phyloP scores from a whole-genome alignment of 1,140 invertebrate genomes.

The Neotoxoptera formosana region DNA sequence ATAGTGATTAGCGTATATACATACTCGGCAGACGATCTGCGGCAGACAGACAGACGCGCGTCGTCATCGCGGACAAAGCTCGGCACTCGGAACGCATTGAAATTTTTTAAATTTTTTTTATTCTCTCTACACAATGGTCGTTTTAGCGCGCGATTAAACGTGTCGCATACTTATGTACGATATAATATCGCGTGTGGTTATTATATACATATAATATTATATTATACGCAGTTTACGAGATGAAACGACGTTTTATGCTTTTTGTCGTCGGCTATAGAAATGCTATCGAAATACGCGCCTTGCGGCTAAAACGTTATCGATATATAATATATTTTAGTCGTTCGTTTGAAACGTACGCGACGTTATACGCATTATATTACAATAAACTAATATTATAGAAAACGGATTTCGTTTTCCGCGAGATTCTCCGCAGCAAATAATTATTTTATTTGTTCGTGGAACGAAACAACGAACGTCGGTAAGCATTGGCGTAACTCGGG shows the following conservation, averaged over 20 bases:
- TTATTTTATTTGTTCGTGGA: too few relatives aligned
- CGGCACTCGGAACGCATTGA: not conserved
- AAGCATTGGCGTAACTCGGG: too few relatives aligned
- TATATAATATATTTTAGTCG: too few relatives aligned
- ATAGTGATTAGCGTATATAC: too few relatives aligned
- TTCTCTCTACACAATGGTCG: not conserved
- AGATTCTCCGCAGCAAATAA: too few relatives aligned
- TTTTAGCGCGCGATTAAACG: not conserved
- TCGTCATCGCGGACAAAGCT: not conserved
- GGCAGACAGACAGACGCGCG: not conserved
- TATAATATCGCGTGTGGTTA: too few relatives aligned
- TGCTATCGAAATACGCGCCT: not conserved
- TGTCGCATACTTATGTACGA: not conserved
- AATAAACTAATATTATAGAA: too few relatives aligned
- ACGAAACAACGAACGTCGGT: too few relatives aligned
- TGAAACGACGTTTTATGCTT: not conserved
- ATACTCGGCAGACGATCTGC: not conserved
- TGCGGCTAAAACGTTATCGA: too few relatives aligned
- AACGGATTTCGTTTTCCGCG: too few relatives aligned
- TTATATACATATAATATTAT: not conserved
- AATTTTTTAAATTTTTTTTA: constrained; percentile 20
- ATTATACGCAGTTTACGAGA: not conserved
- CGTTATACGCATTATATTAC: too few relatives aligned
- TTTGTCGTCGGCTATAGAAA: not conserved
- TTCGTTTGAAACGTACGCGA: too few relatives aligned